Conservation (phyloP, 1,140 invertebrate species). For the Pararge aegeria region DNA sequence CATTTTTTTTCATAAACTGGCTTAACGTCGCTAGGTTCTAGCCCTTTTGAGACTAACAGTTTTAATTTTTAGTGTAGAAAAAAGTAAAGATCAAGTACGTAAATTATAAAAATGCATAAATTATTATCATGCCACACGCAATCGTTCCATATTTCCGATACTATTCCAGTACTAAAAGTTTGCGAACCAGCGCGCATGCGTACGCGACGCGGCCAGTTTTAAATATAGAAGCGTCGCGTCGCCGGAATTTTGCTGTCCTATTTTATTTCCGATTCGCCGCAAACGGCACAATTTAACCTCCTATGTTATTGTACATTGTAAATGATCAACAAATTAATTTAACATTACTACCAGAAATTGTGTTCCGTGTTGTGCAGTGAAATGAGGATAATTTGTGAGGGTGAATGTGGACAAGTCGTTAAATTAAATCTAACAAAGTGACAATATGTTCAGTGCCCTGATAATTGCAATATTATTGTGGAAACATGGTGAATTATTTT, state of each 20-base stretch:
- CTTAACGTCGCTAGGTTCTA: too few species aligned
- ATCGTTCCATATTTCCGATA: background rate
- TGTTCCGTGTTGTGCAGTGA: constrained; percentile 20
- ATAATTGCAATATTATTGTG: constrained; percentile 37
- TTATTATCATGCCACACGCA: background rate
- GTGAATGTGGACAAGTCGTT: constrained; percentile 17
- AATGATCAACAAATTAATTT: constrained; percentile 3
- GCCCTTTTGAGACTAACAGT: too few species aligned
- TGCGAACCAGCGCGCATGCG: constrained; percentile 54
- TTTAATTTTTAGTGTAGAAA: too few species aligned
- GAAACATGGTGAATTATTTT: constrained; percentile 39
- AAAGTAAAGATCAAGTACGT: background rate
- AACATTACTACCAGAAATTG: constrained; percentile 4
- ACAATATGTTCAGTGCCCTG: constrained; percentile 25
- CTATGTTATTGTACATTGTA: constrained; percentile 7
- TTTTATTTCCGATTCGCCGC: constrained; percentile 50
- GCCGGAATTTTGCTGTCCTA: constrained; percentile 62
- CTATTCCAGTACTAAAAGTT: constrained; percentile 6
- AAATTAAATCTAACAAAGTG: constrained; percentile 21
- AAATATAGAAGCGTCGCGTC: constrained; percentile 68
- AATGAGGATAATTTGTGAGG: constrained; percentile 25
- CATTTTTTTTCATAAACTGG: too few species aligned
- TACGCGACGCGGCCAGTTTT: constrained; percentile 53
- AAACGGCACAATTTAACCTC: constrained; percentile 46
- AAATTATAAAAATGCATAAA: too few species aligned